Percentiles rank a stretch among this genome's conserved stretches.
Conservation (phyloP, 2,113 vertebrate genomes). For the Aramus guarauna region DNA sequence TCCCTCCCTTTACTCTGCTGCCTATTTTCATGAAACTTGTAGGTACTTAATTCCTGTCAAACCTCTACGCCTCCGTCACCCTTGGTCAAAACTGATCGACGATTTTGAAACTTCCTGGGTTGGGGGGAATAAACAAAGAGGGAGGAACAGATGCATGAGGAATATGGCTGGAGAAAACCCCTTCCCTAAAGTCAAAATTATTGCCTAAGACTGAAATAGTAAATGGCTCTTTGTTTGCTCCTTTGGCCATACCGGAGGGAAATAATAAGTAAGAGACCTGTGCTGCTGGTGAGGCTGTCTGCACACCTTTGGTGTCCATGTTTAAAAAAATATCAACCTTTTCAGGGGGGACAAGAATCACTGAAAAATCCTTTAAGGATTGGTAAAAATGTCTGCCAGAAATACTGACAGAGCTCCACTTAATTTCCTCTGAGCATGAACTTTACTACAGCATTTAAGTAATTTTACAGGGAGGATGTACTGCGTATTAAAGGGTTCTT, state of each 20-base stretch:
- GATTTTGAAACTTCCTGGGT: slow-evolving; percentile 52
- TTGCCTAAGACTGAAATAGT: neutral
- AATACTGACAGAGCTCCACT: neutral
- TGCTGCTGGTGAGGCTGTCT: neutral
- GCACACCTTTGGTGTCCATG: neutral
- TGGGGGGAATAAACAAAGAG: neutral
- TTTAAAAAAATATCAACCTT: neutral
- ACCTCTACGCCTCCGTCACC: neutral
- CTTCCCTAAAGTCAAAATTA: neutral
- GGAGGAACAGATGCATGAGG: slow-evolving; percentile 27
- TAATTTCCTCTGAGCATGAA: neutral
- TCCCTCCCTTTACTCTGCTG: neutral
- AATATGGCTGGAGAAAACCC: neutral
- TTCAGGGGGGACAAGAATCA: neutral
- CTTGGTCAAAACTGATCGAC: slow-evolving; percentile 40
- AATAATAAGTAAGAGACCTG: neutral
- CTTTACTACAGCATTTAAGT: neutral
- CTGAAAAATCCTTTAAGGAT: neutral
- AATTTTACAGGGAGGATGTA: neutral
- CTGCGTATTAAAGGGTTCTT: neutral
- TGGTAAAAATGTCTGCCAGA: neutral
- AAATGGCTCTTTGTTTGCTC: neutral
- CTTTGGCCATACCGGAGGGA: neutral
- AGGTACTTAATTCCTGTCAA: slow-evolving; percentile 62
- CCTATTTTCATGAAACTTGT: slow-evolving; percentile 56